These are phyloP conservation scores for Abscondita cerata DNA, from an alignment of 2,888 invertebrate species.

Conservation along the genomic window DNA sequence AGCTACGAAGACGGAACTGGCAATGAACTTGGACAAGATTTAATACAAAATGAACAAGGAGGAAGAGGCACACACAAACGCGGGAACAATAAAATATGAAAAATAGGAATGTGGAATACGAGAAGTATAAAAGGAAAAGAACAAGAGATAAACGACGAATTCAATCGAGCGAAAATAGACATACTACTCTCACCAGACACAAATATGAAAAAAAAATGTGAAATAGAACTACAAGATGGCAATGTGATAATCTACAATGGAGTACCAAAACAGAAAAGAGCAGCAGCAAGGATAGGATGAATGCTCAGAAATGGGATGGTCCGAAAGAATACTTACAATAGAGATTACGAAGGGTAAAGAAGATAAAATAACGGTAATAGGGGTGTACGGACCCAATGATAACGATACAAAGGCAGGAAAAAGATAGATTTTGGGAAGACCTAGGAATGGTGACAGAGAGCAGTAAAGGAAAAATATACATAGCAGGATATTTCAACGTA, in stretches of 20 bases:
- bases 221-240: slow-evolving; percentile 12
- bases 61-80: slow-evolving; percentile 3
- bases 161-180: slow-evolving; percentile 11
- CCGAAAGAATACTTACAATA: slow-evolving; percentile 18
- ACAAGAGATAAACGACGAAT: slow-evolving; percentile 11
- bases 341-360: too few relatives aligned
- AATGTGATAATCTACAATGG: slow-evolving; percentile 16
- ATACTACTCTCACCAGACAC: slow-evolving; percentile 15
- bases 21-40: not conserved
- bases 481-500: too few relatives aligned
- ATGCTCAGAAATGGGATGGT: slow-evolving; percentile 13
- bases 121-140: slow-evolving; percentile 15
- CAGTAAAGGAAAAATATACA: too few relatives aligned
- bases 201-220: slow-evolving; percentile 18
- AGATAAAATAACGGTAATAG: too few relatives aligned
- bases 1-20: not conserved
- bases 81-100: slow-evolving; percentile 10
- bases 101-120: slow-evolving; percentile 18
- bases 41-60: not conserved
- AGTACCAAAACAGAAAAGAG: slow-evolving; percentile 17
- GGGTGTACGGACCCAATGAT: too few relatives aligned
- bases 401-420: too few relatives aligned
- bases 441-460: too few relatives aligned
- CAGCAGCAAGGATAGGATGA: slow-evolving; percentile 17
- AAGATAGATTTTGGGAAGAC: too few relatives aligned